A percentile compares a stretch with the other conserved stretches of the same genome.
phyloP scores from a whole-genome alignment of 64 coral and sea anemone genomes.

The Actinia tenebrosa region DNA sequence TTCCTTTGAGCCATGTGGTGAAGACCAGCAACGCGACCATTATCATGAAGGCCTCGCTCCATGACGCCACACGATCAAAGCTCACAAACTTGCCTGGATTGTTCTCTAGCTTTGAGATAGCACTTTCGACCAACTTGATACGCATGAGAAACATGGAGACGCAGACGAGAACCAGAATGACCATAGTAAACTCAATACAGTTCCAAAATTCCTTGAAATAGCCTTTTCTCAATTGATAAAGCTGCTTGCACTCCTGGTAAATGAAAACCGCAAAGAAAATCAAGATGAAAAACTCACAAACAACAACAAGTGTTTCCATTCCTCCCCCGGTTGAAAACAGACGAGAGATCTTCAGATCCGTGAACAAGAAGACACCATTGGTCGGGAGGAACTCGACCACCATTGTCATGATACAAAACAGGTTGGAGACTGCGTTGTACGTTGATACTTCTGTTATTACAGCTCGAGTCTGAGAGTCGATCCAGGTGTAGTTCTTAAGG shows the following conservation, averaged over 20 bases:
- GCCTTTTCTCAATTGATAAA: constrained; percentile 62
- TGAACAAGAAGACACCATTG: constrained; percentile 74
- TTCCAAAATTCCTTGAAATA: constrained; percentile 95
- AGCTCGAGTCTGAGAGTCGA: constrained; percentile 66
- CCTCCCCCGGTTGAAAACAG: constrained; percentile 75
- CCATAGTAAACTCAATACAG: constrained; percentile 66
- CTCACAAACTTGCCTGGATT: constrained; percentile 65
- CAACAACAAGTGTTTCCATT: constrained; percentile 61
- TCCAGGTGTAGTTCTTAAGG: constrained; percentile 63
- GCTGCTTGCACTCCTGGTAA: constrained; percentile 76
- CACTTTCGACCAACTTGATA: constrained; percentile 44
- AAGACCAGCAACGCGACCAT: constrained; percentile 71
- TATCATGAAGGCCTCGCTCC: constrained; percentile 85
- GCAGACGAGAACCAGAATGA: constrained; percentile 58
- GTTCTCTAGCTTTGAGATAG: constrained; percentile 41
- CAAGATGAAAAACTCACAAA: constrained; percentile 70
- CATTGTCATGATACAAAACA: constrained; percentile 86
- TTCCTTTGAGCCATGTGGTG: constrained; percentile 68
- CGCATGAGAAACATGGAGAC: constrained; percentile 82
- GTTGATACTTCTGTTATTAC: constrained; percentile 60
- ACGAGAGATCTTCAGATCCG: constrained; percentile 74
- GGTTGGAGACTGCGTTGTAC: constrained; percentile 71
- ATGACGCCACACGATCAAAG: constrained; percentile 71
- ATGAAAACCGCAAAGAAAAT: constrained; percentile 81
- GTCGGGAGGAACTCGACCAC: constrained; percentile 76